Evolutionary conservation across 2,797 vertebrate genomes (phyloP).

Genomic region (Diglossa cyanea): DNA sequence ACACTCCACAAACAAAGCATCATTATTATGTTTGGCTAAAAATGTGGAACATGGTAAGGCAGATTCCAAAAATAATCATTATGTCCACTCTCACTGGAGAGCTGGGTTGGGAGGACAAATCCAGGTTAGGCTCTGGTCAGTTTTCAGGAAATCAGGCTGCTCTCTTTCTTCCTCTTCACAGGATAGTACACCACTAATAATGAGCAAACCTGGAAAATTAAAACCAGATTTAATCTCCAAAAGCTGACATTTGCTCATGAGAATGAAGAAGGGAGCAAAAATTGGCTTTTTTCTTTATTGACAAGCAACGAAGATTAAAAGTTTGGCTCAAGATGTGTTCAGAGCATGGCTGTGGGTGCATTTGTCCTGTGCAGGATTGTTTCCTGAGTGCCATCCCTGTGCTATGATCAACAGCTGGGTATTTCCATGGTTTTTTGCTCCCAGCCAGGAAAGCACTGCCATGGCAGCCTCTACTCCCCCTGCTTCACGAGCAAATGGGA

Average conservation of each 20-base stretch:
- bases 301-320: not conserved
- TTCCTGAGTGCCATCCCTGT: not conserved
- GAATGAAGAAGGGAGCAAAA: not conserved
- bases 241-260: not conserved
- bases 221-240: not conserved
- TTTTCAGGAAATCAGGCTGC: not conserved
- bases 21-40: slow-evolving; percentile 22
- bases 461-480: not conserved
- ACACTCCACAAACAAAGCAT: slow-evolving; percentile 5
- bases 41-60: not conserved
- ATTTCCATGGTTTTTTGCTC: not conserved
- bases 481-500: fast-evolving
- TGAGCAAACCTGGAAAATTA: not conserved
- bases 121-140: not conserved
- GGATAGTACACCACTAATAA: not conserved
- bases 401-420: not conserved
- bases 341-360: not conserved
- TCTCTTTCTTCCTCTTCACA: not conserved
- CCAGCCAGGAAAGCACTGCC: not conserved
- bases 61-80: slow-evolving; percentile 34
- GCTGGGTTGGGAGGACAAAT: not conserved
- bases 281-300: not conserved
- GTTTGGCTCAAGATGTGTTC: not conserved
- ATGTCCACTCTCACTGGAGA: not conserved
- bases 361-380: not conserved